Evolutionary conservation across 2,113 vertebrate species (phyloP).

Genomic region (Rhinolophus sinicus): DNA sequence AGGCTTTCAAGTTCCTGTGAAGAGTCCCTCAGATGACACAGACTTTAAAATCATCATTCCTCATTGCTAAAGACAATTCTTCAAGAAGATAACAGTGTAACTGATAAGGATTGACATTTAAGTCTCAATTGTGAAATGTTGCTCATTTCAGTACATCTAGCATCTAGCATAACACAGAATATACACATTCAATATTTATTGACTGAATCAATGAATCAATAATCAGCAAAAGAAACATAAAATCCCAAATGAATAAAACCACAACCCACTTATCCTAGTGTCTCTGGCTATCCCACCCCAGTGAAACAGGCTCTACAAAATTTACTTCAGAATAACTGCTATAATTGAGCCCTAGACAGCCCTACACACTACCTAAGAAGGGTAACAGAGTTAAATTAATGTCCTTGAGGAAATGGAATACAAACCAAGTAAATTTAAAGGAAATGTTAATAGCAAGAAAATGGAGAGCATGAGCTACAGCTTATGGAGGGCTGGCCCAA

Average conservation of each 20-base stretch:
- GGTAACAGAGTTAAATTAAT: background rate
- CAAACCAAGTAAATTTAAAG: conserved; percentile 8
- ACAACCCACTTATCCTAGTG: background rate
- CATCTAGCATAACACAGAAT: background rate
- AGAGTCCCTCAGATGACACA: background rate
- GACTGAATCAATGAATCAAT: background rate
- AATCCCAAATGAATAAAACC: conserved; percentile 13
- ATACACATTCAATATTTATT: background rate
- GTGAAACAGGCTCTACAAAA: background rate
- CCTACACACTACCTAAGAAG: background rate
- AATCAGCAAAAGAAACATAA: background rate
- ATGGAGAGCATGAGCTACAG: background rate
- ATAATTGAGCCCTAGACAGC: background rate
- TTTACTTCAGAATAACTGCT: background rate
- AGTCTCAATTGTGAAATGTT: background rate
- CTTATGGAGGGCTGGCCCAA: background rate
- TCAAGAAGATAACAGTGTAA: background rate
- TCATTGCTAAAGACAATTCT: background rate
- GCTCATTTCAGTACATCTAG: background rate
- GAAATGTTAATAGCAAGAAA: conserved; percentile 13
- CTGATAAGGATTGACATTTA: background rate
- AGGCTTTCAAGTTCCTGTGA: background rate
- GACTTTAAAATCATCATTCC: background rate
- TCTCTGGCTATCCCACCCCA: background rate
- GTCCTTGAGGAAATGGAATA: background rate